Percentiles rank a stretch among this genome's conserved stretches.
Evolutionary conservation across 2,113 vertebrate genomes (phyloP).

Genomic region (Vombatus ursinus): DNA sequence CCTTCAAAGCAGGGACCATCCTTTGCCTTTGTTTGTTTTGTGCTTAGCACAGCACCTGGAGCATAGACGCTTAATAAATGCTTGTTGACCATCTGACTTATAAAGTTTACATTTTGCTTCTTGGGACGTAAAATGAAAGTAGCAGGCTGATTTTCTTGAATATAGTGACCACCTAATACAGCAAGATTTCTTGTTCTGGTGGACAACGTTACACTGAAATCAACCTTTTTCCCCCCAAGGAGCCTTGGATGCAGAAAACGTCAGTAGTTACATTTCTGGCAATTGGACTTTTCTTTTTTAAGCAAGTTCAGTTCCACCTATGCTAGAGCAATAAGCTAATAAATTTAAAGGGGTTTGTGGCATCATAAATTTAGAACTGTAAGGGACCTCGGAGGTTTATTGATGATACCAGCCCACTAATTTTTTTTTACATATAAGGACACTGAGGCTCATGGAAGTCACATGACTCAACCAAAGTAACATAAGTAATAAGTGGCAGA

Average conservation of each 20-base stretch:
- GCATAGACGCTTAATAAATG: neutral
- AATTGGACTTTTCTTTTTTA: neutral
- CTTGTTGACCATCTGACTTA: neutral
- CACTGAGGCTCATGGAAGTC: neutral
- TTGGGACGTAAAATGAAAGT: constrained; percentile 44
- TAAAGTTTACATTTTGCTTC: neutral
- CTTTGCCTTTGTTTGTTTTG: neutral
- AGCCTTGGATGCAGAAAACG: neutral
- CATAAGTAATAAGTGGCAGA: neutral
- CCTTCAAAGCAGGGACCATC: neutral
- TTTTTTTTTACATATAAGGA: neutral
- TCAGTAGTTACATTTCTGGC: constrained; percentile 30
- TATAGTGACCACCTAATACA: neutral
- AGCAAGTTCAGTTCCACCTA: constrained; percentile 27
- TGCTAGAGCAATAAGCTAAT: constrained; percentile 1
- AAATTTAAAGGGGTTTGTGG: neutral
- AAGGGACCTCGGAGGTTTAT: neutral
- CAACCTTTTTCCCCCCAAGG: constrained; percentile 6
- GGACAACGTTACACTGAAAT: neutral
- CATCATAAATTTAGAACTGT: neutral
- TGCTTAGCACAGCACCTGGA: neutral
- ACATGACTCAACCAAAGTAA: neutral
- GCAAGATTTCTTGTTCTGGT: constrained; percentile 43
- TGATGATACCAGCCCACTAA: neutral
- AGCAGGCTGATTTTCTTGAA: constrained; percentile 23